Conservation (phyloP, 2,888 invertebrate species). For the Sphaerophoria taeniata region DNA sequence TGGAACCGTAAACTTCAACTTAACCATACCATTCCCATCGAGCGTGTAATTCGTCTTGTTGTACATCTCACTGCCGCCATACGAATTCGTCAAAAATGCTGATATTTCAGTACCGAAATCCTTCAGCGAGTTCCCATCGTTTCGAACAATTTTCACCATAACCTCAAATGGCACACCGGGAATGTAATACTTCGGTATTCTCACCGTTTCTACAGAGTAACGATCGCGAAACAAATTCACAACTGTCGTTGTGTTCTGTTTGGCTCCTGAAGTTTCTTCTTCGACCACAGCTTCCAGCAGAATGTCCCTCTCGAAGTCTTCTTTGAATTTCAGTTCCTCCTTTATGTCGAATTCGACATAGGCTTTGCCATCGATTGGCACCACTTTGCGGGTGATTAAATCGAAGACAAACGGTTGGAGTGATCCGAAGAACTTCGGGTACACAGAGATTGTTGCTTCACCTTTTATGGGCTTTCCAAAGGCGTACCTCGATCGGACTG, state of each 20-base stretch:
- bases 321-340: constrained; percentile 91
- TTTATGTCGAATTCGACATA: constrained; percentile 91
- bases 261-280: constrained; percentile 92
- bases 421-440: constrained; percentile 87
- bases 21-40: constrained; percentile 79
- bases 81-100: constrained; percentile 80
- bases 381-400: constrained; percentile 87
- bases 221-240: constrained; percentile 91
- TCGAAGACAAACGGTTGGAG: constrained; percentile 82
- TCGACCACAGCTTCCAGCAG: constrained; percentile 95
- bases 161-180: constrained; percentile 91
- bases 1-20: constrained; percentile 81
- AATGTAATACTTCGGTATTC: constrained; percentile 95
- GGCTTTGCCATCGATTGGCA: constrained; percentile 86
- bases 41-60: constrained; percentile 79
- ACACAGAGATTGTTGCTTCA: constrained; percentile 92
- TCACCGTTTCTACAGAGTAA: constrained; percentile 90
- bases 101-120: constrained; percentile 85
- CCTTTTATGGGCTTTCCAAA: constrained; percentile 93
- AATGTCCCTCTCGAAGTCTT: constrained; percentile 90
- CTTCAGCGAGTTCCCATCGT: constrained; percentile 87
- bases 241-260: constrained; percentile 91
- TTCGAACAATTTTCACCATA: constrained; percentile 86
- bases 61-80: constrained; percentile 81
- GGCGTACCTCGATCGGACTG: constrained; percentile 84